These are phyloP conservation scores for Pedetes capensis DNA, from an alignment of 2,113 vertebrate species.

Conservation along the genomic window DNA sequence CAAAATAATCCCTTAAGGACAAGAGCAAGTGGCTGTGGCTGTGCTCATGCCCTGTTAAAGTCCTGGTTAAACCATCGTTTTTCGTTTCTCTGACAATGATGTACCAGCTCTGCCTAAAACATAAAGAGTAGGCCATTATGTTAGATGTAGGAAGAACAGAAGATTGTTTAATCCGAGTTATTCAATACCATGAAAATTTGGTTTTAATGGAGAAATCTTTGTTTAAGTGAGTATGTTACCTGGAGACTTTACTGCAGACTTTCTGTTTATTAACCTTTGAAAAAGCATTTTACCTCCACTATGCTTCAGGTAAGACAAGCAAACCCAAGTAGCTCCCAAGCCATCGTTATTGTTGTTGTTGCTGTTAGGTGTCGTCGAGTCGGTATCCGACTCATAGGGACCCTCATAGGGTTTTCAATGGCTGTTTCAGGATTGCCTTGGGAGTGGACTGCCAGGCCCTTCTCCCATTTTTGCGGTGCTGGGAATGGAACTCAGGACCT, in stretches of 20 bases:
- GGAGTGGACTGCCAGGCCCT: too few species aligned
- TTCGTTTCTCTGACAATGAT: conserved; percentile 15
- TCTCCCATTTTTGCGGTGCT: too few species aligned
- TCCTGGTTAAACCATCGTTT: conserved; percentile 30
- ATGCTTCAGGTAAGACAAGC: neutral
- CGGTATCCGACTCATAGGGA: too few species aligned
- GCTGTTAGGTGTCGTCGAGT: too few species aligned
- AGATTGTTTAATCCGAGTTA: neutral
- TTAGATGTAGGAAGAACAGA: neutral
- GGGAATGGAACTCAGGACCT: too few species aligned
- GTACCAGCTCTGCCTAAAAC: neutral
- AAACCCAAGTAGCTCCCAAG: neutral
- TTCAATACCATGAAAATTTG: neutral
- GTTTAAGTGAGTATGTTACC: neutral
- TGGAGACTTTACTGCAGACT: neutral
- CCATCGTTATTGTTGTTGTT: too few species aligned
- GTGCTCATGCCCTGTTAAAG: neutral
- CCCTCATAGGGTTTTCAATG: too few species aligned
- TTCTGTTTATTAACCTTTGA: neutral
- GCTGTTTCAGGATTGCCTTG: too few species aligned
- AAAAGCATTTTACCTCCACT: conserved; percentile 1
- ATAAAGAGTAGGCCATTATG: neutral
- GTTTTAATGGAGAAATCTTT: neutral
- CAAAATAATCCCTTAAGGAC: neutral
- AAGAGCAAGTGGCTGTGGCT: conserved; percentile 4